Base-by-base conservation (phyloP, 2,113 vertebrate species). In the Phrynosoma blainvillii region DNA sequence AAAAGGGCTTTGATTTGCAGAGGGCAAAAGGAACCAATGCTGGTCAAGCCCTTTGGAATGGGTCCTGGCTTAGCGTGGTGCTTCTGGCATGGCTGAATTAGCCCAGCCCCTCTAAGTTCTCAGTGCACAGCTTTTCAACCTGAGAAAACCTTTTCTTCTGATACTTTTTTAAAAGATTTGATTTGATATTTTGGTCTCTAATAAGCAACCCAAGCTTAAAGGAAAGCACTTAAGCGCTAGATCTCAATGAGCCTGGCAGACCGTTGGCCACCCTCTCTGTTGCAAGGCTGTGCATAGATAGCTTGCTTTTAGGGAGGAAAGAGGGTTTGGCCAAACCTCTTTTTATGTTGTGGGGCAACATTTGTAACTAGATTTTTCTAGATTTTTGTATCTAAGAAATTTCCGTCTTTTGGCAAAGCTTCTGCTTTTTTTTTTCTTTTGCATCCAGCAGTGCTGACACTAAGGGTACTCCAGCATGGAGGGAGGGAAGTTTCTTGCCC, bases 291-390 rank as follows among this genome's bases (percentile, higher is more conserved):
- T 1, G 18, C 85, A 85, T 74, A 47, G 82, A 84, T 27, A 92
- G 92, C 93, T 95, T 96, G 92, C 59, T 94, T 93, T 91, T 86
- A 82, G 71, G 65, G 14, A 70, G 91, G 88, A 91, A 89, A 89
- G 87, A 54, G 77, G 91, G 79, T 91, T 90, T 75, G 82, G 89
- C 92, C 94, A 94, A 40, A 92, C 92, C 94, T 87, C 94, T 88
- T 90, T 90, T 92, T 91, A 85, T 86, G 40, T 94, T 96, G 95
- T 93, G 86, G 88, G 82, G 80, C 86, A 91, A 87, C 56, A 93
- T 97, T 96, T 97, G 92, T 96, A 97, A 96, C 95, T 93, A 94
- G 91, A 89, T 95, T 97, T 97, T 97, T 97, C 94, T 96, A 96
- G 95, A 91, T 96, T 96, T 97, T 97, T 96, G 93, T 96, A 97